Evolutionary conservation across 2,113 vertebrate species (phyloP), one percentile per base, ranked within the genome.

Genomic region (Todiramphus chloris): DNA sequence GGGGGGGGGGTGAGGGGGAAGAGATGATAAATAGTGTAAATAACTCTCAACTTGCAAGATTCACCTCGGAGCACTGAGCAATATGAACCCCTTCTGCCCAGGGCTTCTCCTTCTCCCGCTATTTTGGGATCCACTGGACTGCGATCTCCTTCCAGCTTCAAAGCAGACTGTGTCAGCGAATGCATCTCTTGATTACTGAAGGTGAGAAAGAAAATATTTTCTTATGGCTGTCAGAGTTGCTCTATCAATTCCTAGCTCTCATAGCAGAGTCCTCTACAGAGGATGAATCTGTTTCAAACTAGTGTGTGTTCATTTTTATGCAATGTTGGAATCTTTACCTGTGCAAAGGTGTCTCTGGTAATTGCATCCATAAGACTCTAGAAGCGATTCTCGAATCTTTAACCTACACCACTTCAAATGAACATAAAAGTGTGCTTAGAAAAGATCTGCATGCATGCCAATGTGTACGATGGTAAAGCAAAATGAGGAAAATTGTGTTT

Each of bases 41-140:
- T 39, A 51, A 33, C 15, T 20, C 24, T 6, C n/a, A 63, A 5
- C 8, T 66, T 12, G 14, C 35, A 51, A 35, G 30, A 2, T 31
- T 95, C 66, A 96, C 94, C 96, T 89, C 11, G 66, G 75, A 56
- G 80, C 35, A 35, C 60, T 44, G 94, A 55, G 63, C 33, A 37
- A 37, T 20, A 27, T 0, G 17, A 75, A 48, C 11, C 11, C 41
- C 20, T 48, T 92, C 33, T 68, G 74, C 20, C 48, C 23, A 3
- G 4, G 46, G 51, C 10, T 68, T 87, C 76, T 58, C 67, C 43
- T 83, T 89, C 59, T 80, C 11, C 53, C 13, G 3, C 1, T 56
- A 4, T 17, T 74, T 50, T 67, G 63, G 79, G 41, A 50, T 63
- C n/a, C 68, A 55, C 51, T 10, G 30, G 63, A 12, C 24, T 51